Evolutionary conservation across 2,113 vertebrate species (phyloP).

Genomic region (Rhombomys opimus): DNA sequence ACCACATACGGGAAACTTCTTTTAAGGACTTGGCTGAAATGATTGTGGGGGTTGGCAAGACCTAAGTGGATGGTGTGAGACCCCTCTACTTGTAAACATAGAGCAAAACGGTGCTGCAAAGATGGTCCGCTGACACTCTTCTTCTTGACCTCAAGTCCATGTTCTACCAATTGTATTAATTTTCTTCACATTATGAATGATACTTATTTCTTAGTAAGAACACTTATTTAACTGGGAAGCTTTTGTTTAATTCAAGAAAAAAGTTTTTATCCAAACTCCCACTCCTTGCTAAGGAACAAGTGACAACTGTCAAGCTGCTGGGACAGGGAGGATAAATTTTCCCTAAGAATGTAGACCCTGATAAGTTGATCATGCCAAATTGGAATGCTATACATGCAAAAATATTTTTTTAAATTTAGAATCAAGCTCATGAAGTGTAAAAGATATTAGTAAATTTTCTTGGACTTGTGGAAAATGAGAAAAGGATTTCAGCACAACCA

Average conservation of each 20-base stretch:
- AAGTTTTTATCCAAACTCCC: not conserved
- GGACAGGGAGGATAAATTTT: not conserved
- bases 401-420: not conserved
- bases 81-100: not conserved
- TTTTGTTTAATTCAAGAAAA: not conserved
- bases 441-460: not conserved
- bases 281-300: not conserved
- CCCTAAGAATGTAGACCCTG: not conserved
- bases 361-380: not conserved
- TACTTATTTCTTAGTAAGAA: no score
- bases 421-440: not conserved
- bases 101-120: not conserved
- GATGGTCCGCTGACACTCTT: no score
- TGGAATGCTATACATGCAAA: not conserved
- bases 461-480: not conserved
- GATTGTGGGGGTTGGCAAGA: not conserved
- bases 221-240: not conserved
- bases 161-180: not conserved
- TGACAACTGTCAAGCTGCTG: not conserved
- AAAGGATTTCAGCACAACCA: not conserved
- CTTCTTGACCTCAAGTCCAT: no score
- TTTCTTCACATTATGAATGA: not conserved
- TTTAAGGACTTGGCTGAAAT: not conserved
- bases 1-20: not conserved
- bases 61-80: not conserved